Evolutionary conservation across 2,888 invertebrate species (phyloP), one percentile per base, ranked within the genome.

Genomic region (Eristalis pertinax): DNA sequence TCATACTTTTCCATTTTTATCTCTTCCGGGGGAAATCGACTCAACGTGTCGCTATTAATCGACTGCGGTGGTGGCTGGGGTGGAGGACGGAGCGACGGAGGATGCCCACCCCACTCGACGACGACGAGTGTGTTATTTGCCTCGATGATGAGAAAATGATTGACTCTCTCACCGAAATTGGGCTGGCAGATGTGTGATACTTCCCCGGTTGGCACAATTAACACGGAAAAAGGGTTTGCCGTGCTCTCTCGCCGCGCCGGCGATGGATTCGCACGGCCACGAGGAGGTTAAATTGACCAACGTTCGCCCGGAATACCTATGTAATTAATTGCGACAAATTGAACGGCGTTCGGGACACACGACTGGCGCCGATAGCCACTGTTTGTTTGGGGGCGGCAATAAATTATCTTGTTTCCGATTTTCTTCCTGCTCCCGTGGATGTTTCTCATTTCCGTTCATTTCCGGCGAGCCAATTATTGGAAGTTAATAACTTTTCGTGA

Each of bases 251-350:
- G n/a, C 65, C 19, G 22, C 7, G 35, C 73, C 15, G 63, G 26
- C 13, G n/a, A 22, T 26, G 26, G 56, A 56, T 38, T 63, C 63
- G 56, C 72, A 67, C 43, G 83, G 75, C 72, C 79, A 80, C 75
- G 73, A 76, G 67, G 79, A 76, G 67, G 83, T 76, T 79, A 79
- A 87, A 79, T 87, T 84, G 87, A 84, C 87, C 84, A 84, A 84
- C 84, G 84, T 60, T 77, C 35, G 24, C 63, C 32, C 5, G 64
- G 63, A 76, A 62, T 62, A 90, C 89, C 90, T 91, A 91, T 90
- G 92, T 91, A 92, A 91, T 92, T 92, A 92, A 93, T 92, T 92
- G 93, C 91, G 91, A 91, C 92, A 93, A 93, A 92, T 91, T 92
- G 92, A 92, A 92, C 93, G 93, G 70, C 92, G 92, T 89, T 91